Conservation (phyloP, 2,113 vertebrate species). For the Podiceps cristatus region DNA sequence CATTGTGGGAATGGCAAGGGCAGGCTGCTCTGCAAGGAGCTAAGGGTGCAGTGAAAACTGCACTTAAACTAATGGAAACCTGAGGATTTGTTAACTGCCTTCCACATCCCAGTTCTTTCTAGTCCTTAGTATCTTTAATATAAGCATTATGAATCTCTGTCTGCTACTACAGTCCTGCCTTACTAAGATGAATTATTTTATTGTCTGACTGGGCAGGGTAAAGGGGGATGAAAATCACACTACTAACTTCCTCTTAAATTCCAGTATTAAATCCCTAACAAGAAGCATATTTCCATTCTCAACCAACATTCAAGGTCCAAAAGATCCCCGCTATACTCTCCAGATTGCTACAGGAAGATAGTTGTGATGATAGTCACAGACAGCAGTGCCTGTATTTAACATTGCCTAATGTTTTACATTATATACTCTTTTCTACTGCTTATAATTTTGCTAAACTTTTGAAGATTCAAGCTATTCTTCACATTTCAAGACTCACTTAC, state of each 20-base stretch:
- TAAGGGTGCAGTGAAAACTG: background rate
- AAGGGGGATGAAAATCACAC: background rate
- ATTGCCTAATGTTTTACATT: background rate
- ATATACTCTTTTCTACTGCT: background rate
- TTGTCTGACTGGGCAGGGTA: background rate
- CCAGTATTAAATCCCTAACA: background rate
- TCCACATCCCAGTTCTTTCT: background rate
- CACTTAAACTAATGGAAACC: background rate
- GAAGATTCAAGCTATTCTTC: background rate
- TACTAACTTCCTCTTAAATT: background rate
- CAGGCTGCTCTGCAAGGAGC: background rate
- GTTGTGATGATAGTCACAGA: background rate
- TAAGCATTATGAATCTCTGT: background rate
- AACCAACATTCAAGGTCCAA: background rate
- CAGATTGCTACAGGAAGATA: background rate
- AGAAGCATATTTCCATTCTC: background rate
- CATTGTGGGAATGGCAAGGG: background rate
- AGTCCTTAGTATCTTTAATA: background rate
- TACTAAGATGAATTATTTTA: background rate
- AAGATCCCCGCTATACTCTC: background rate
- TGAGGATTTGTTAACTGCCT: background rate
- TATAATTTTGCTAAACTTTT: background rate
- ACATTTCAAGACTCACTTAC: background rate
- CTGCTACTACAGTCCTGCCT: background rate
- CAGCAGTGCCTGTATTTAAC: background rate